Evolutionary conservation across 2,888 invertebrate genomes (phyloP).

Genomic region (Megaustenia siamemsis): DNA sequence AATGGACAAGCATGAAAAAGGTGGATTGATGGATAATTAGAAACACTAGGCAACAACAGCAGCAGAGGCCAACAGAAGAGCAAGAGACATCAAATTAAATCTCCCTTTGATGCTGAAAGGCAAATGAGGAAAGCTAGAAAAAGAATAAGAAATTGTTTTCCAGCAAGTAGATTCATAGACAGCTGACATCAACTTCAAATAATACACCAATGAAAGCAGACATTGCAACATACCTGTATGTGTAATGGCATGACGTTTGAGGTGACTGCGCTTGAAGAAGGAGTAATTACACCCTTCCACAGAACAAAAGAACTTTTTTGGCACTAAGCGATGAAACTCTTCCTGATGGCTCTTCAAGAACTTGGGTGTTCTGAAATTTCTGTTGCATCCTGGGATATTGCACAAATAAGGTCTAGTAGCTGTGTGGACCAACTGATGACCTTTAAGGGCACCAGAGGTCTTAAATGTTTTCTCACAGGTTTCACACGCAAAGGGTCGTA

Average conservation of each 20-base stretch:
- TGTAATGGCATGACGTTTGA: slow-evolving; percentile 76
- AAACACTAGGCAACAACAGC: no score
- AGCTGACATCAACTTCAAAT: no score
- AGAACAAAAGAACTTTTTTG: slow-evolving; percentile 73
- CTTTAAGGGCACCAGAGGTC: slow-evolving; percentile 69
- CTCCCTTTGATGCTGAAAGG: no score
- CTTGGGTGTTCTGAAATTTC: slow-evolving; percentile 72
- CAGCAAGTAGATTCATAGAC: no score
- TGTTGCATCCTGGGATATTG: slow-evolving; percentile 73
- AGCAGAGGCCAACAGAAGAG: no score
- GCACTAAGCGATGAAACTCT: slow-evolving; percentile 72
- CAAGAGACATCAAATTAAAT: no score
- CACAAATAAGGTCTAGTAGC: slow-evolving; percentile 70
- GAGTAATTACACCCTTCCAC: slow-evolving; percentile 75
- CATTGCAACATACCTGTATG: slow-evolving; percentile 78
- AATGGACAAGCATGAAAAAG: no score
- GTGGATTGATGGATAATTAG: no score
- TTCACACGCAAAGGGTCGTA: slow-evolving; percentile 71
- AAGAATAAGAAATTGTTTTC: no score
- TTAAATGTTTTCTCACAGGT: slow-evolving; percentile 76
- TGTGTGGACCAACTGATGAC: slow-evolving; percentile 73
- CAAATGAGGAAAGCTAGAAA: no score
- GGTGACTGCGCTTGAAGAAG: slow-evolving; percentile 78
- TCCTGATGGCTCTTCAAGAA: slow-evolving; percentile 73
- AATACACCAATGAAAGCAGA: no score